Evolutionary conservation across 2,113 vertebrate species (phyloP).

Genomic region (Speoplatyrhinus poulsoni): DNA sequence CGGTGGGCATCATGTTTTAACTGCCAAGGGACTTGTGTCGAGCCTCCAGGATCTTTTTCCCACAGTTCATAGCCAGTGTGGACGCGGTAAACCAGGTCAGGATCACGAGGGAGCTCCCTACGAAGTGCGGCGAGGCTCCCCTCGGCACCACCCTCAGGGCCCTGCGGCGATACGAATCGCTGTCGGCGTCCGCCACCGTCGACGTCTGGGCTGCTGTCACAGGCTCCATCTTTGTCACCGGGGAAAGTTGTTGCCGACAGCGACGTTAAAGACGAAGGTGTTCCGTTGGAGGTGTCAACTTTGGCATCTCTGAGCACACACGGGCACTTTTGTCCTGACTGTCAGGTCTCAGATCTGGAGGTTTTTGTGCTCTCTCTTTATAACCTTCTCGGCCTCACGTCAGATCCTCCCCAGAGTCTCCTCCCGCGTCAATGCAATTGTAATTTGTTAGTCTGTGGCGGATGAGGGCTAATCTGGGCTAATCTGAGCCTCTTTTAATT

Average conservation of each 20-base stretch:
- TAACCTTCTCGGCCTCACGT: constrained; percentile 22
- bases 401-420: constrained; percentile 47
- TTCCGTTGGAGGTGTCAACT: constrained; percentile 10
- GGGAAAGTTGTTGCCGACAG: background rate
- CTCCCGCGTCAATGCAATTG: constrained; percentile 66
- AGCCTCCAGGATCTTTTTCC: constrained; percentile 65
- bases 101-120: constrained; percentile 73
- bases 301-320: constrained; percentile 1
- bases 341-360: background rate
- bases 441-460: constrained; percentile 20
- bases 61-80: constrained; percentile 75
- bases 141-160: constrained; percentile 38
- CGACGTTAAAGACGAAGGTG: background rate
- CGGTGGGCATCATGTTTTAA: constrained; percentile 22
- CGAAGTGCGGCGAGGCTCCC: constrained; percentile 75
- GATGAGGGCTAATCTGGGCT: constrained; percentile 34
- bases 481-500: constrained; percentile 46
- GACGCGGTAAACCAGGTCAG: constrained; percentile 70
- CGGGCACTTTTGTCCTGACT: too few relatives aligned
- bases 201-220: background rate
- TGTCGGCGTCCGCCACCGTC: constrained; percentile 15
- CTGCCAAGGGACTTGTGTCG: constrained; percentile 48
- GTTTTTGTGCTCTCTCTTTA: background rate
- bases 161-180: constrained; percentile 42
- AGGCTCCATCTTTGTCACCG: background rate